Evolutionary conservation across 1,140 invertebrate species (phyloP).

Genomic region (Dreissena rostriformis): DNA sequence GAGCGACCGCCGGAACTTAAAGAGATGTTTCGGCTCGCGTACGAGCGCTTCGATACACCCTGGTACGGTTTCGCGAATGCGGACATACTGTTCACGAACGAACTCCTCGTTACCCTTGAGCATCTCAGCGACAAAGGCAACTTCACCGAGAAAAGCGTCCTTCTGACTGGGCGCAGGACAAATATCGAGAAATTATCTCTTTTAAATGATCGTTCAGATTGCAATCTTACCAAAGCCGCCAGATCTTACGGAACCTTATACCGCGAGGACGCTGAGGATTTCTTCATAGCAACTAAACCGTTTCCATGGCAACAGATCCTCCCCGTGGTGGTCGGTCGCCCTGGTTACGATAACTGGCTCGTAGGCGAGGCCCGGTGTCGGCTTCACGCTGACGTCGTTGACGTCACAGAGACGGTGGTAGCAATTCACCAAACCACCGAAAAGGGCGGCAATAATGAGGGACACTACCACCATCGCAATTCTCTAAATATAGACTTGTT

Average conservation of each 20-base stretch:
- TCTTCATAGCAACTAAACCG: constrained; percentile 55
- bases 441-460: constrained; percentile 49
- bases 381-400: constrained; percentile 44
- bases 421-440: constrained; percentile 50
- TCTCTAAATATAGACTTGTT: constrained; percentile 38
- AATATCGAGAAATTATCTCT: constrained; percentile 49
- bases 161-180: constrained; percentile 45
- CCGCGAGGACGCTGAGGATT: constrained; percentile 58
- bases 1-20: constrained; percentile 44
- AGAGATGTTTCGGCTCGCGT: constrained; percentile 48
- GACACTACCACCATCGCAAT: constrained; percentile 22
- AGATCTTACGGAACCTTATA: constrained; percentile 32
- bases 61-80: constrained; percentile 59
- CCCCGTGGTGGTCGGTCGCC: constrained; percentile 56
- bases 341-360: constrained; percentile 64
- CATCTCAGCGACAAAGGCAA: constrained; percentile 16
- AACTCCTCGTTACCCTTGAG: constrained; percentile 44
- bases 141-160: constrained; percentile 3
- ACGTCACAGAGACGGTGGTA: constrained; percentile 28
- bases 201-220: constrained; percentile 10
- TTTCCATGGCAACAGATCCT: constrained; percentile 61
- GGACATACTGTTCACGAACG: constrained; percentile 53
- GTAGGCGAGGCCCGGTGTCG: constrained; percentile 49
- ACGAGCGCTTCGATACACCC: constrained; percentile 9
- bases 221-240: constrained; percentile 12